Conservation (phyloP, 2,797 vertebrate genomes). For the Jordanella pulchra region DNA sequence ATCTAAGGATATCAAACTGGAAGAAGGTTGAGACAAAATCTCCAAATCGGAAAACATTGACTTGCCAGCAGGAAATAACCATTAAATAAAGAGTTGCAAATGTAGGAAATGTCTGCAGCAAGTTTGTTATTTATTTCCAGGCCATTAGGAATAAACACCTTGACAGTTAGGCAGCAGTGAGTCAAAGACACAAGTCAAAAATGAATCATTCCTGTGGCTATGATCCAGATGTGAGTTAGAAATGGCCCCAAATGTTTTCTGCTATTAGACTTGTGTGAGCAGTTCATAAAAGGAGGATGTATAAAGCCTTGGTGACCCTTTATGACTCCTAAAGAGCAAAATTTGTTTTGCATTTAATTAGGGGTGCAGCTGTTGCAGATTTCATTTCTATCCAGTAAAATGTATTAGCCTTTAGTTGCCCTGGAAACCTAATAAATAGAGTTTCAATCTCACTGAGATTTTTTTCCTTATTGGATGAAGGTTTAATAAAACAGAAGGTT, state of each 20-base stretch:
- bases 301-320: constrained; percentile 3
- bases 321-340: constrained; percentile 1
- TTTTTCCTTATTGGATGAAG: neutral
- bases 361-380: neutral
- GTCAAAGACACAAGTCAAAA: constrained; percentile 45
- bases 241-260: constrained; percentile 29
- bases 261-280: constrained; percentile 34
- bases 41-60: constrained; percentile 27
- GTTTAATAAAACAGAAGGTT: neutral
- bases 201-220: constrained; percentile 33
- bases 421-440: neutral
- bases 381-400: neutral
- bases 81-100: constrained; percentile 37
- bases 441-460: neutral
- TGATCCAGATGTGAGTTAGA: constrained; percentile 26
- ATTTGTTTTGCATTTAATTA: neutral
- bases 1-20: neutral
- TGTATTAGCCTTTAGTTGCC: constrained; percentile 6
- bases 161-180: constrained; percentile 42
- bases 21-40: neutral
- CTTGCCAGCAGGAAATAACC: constrained; percentile 20
- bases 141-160: constrained; percentile 45
- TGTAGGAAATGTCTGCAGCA: constrained; percentile 17
- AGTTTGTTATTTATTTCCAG: constrained; percentile 39
- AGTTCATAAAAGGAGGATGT: constrained; percentile 1